Evolutionary conservation across 2,113 vertebrate species (phyloP), one percentile per base, ranked within the genome.

Genomic region (Isichthys henryi): DNA sequence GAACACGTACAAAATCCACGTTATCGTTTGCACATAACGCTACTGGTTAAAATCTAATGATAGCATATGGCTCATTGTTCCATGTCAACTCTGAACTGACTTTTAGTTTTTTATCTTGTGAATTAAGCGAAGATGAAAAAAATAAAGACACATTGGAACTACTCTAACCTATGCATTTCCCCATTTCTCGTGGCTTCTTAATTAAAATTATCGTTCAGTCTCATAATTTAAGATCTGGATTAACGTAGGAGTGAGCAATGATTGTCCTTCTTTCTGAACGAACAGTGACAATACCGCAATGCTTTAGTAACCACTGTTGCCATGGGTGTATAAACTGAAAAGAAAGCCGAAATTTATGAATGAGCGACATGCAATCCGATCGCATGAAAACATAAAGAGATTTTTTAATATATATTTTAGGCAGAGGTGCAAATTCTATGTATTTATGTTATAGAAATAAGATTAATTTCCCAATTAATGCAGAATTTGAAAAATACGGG

Each of bases 231-330:
- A 88, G 19, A 86, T 89, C 56, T 88, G 27, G 86, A 53, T 52
- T 87, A 52, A 35, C 31, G 70, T 83, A 89, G 88, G 85, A 70
- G 89, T 85, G 70, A 84, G 58, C 45, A 48, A 86, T n/a, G 74
- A 43, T 15, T 91, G 90, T 89, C 89, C 92, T 91, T 90, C 74
- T 92, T 93, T 89, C 90, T 56, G 87, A 52, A 66, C 46, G 89
- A 83, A 62, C 91, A 53, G 87, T 90, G 82, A 90, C 80, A 86
- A 45, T 11, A 85, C 9, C 58, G 11, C 80, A 88, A 82, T 88
- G 90, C 91, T 92, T 89, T 93, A 92, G 88, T 91, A 89, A 89
- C 90, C 91, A 3, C 88, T 88, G 92, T 92, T 92, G 89, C 58
- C 90, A 91, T 90, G 90, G 92, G 80, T 88, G 82, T 89, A 84